phyloP scores from a whole-genome alignment of 2,113 vertebrate species.

The Glaucomys volans region DNA sequence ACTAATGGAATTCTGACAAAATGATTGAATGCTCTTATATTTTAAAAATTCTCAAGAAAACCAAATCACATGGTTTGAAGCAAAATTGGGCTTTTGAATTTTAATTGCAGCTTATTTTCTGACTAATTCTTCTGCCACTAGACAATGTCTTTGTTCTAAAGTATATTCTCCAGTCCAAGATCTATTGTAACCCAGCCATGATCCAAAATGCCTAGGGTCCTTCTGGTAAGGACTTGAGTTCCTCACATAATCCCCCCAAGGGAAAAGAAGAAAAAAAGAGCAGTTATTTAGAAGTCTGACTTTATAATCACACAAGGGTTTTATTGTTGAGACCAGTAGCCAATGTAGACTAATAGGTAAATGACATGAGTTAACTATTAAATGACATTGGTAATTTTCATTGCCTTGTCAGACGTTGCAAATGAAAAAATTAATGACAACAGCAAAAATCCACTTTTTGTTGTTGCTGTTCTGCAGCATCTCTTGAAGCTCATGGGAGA shows the following conservation, averaged over 20 bases:
- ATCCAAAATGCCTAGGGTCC: neutral
- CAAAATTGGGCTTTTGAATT: constrained; percentile 4
- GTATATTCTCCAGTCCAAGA: neutral
- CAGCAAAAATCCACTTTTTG: neutral
- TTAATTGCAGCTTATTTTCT: neutral
- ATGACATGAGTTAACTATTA: neutral
- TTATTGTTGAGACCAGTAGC: neutral
- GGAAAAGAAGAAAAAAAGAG: too few species aligned
- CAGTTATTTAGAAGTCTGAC: neutral
- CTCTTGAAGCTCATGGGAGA: neutral
- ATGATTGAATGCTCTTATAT: neutral
- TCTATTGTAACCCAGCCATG: neutral
- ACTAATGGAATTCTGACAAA: constrained; percentile 36
- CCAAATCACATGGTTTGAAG: neutral
- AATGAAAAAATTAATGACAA: neutral
- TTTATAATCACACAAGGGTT: neutral
- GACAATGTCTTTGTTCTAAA: neutral
- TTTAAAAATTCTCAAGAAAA: constrained; percentile 38
- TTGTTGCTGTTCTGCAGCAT: neutral
- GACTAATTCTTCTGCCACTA: neutral
- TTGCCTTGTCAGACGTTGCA: neutral
- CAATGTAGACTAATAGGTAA: neutral
- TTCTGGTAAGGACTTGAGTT: neutral
- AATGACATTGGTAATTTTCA: neutral
- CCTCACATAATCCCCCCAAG: neutral